Evolutionary conservation across 2,888 invertebrate genomes (phyloP).

Genomic region (Apotomis turbidana): DNA sequence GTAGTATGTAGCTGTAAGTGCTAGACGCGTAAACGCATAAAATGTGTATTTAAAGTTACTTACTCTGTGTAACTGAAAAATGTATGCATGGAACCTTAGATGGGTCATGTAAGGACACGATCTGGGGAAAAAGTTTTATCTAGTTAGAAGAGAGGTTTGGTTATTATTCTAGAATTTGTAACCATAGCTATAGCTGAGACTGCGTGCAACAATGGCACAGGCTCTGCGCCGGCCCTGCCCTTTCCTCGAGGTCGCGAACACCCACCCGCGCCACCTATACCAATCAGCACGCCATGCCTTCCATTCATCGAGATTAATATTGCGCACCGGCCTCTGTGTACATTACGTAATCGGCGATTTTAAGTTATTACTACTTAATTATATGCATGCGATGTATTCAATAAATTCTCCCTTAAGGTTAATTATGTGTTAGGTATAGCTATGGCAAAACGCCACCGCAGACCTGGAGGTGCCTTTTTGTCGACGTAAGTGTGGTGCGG

Average conservation of each 20-base stretch:
- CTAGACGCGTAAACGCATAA: too few species aligned
- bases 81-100: too few species aligned
- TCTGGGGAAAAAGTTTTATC: too few species aligned
- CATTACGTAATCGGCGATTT: slow-evolving; percentile 8
- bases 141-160: background rate
- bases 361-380: background rate
- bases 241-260: slow-evolving; percentile 39
- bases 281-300: slow-evolving; percentile 30
- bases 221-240: slow-evolving; percentile 42
- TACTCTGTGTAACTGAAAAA: too few species aligned
- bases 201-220: slow-evolving; percentile 40
- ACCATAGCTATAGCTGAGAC: background rate
- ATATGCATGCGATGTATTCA: background rate
- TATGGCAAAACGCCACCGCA: background rate
- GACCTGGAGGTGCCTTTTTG: background rate
- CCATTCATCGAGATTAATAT: slow-evolving; percentile 20
- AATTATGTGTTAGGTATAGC: background rate
- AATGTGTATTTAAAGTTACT: too few species aligned
- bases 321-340: slow-evolving; percentile 2
- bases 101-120: too few species aligned
- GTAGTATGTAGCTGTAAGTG: too few species aligned
- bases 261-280: slow-evolving; percentile 34
- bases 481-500: slow-evolving; percentile 9
- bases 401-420: background rate
- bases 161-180: background rate